Evolutionary conservation across 2,888 invertebrate species (phyloP), one percentile per base, ranked within the genome.

Genomic region (Leucophora obtusa): DNA sequence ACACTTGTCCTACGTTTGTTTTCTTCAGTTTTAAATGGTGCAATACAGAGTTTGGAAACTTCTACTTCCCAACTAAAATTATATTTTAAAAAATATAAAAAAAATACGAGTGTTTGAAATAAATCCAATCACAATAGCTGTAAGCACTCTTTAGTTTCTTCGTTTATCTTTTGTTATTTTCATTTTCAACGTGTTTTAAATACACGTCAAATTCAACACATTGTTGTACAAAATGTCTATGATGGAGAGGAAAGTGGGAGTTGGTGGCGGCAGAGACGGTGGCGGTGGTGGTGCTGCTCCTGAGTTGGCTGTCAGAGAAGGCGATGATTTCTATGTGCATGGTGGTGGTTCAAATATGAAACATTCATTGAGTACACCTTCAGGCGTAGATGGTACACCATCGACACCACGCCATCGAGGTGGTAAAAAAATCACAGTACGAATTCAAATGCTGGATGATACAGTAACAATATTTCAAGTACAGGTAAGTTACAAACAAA

Each of bases 381-480:
- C 95, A 73, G 96, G 96, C 83, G 96, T 96, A 86, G 96, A 96
- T 91, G 91, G 90, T 17, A 89, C 90, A 68, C 91, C 92, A 82
- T 92, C 95, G 82, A 95, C 96, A 83, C 95, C 95, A 68, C 92
- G 95, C 84, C 95, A 96, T 84, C 95, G 95, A 86, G 96, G 95
- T 87, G 96, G 96, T 88, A 97, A 97, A 91, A 96, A 97, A 94
- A 92, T 97, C 82, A 96, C 96, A 70, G 94, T 96, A 82, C 92
- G 96, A 85, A 95, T 97, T 72, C 96, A 96, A 91, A 96, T 96
- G 96, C 92, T 97, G 84, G 96, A 97, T 89, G 97, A 97, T 91
- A 93, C 95, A 68, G 92, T 96, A 88, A 96, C 96, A 85, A 95
- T 96, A 93, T 97, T 97, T 91, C 96, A 97, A 93, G 95, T 97